Evolutionary conservation across 2,797 vertebrate genomes (phyloP).

Genomic region (Sebastes iracundus): DNA sequence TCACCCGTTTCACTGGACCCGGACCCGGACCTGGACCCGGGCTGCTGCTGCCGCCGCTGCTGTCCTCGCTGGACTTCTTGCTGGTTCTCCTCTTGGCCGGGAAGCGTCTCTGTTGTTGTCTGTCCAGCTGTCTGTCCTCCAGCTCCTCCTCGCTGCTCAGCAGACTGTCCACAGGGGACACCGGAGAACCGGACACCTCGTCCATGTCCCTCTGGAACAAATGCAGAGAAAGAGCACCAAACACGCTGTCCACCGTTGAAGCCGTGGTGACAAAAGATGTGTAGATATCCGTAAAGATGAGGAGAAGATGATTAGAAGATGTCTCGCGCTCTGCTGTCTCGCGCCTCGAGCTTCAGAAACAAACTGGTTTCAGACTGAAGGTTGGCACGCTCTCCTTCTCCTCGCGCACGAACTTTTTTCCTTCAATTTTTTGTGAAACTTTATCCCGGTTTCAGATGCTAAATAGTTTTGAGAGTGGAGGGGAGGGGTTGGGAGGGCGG

Average conservation of each 20-base stretch:
- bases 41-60: slow-evolving; percentile 79
- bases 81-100: slow-evolving; percentile 82
- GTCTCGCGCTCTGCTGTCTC: slow-evolving; percentile 10
- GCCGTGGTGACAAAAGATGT: slow-evolving; percentile 74
- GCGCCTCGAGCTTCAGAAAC: slow-evolving; percentile 13
- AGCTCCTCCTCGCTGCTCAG: slow-evolving; percentile 88
- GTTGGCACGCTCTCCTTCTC: slow-evolving; percentile 66
- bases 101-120: slow-evolving; percentile 81
- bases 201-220: slow-evolving; percentile 87
- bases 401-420: slow-evolving; percentile 81
- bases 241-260: slow-evolving; percentile 79
- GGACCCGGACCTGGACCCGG: slow-evolving; percentile 71
- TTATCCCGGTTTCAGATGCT: slow-evolving; percentile 91
- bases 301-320: neutral
- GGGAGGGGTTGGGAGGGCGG: slow-evolving; percentile 85
- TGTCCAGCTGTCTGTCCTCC: slow-evolving; percentile 82
- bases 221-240: slow-evolving; percentile 78
- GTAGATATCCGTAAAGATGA: slow-evolving; percentile 70
- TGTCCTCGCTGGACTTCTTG: slow-evolving; percentile 84
- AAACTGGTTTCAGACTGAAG: slow-evolving; percentile 21
- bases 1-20: slow-evolving; percentile 76
- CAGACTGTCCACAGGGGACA: slow-evolving; percentile 86
- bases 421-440: slow-evolving; percentile 89
- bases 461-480: slow-evolving; percentile 93
- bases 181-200: slow-evolving; percentile 85